Evolutionary conservation across 2,113 vertebrate genomes (phyloP), one percentile per base, ranked within the genome.

Genomic region (Psammodynastes pulverulentus): DNA sequence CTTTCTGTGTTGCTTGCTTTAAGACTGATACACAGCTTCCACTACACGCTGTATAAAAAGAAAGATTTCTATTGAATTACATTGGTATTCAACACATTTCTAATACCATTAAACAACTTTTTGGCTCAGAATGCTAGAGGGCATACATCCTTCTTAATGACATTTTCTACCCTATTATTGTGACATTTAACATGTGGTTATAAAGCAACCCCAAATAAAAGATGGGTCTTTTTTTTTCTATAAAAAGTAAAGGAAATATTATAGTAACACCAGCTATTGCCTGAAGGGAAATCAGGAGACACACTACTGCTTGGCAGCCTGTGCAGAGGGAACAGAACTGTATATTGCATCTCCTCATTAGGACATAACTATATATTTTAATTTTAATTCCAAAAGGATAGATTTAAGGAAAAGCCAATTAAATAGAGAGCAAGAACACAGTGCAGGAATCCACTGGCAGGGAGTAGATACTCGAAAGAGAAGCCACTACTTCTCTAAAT

Each of bases 121-220:
- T 5, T 29, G 23, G 23, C 26, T 54, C 49, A 8, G 6, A 52
- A 79, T 67, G 48, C 84, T 1, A 21, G 2, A 19, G 6, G 88
- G 39, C 13, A n/a, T 24, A 1, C 49, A 12, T 62, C 9, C 12
- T 88, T 84, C 48, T 93, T 26, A 56, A 53, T 3, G 7, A 4
- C 46, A 86, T 9, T 86, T 89, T 87, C 12, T 52, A 72, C 53
- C 84, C 84, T 86, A 53, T 58, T 89, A 79, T n/a, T 21, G 7
- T 5, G 86, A 94, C 91, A 88, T 88, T 93, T 92, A 91, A 92
- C 51, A 54, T 52, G 3, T 3, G 84, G 58, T 39, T 92, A 85
- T 93, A 94, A 94, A 95, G 86, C 87, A 84, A 92, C 88, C 90
- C 29, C 54, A 54, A 94, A 90, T 67, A n/a, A 89, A 88, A 52